A percentile compares a stretch with the other conserved stretches of the same genome.
phyloP scores from a whole-genome alignment of 2,888 invertebrate genomes.

The Tachina grossa region DNA sequence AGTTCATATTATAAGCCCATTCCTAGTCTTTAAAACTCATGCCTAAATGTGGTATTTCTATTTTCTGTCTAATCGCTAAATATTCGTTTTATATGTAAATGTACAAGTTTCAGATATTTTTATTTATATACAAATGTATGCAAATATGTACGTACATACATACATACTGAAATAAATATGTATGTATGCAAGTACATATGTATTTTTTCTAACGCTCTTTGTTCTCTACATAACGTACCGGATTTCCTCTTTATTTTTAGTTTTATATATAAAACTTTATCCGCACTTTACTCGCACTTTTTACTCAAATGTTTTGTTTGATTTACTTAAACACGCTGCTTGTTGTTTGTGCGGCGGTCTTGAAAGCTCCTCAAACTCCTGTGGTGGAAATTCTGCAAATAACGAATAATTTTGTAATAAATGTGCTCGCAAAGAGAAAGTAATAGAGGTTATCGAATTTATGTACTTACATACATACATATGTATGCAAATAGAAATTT shows the following conservation, averaged over 20 bases:
- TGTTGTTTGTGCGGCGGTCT: conserved; percentile 30
- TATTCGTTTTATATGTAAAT: conserved; percentile 5
- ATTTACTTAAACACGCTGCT: conserved; percentile 25
- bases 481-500: not conserved
- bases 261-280: conserved; percentile 25
- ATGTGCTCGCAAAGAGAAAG: conserved; percentile 36
- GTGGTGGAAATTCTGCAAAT: conserved; percentile 33
- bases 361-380: conserved; percentile 59
- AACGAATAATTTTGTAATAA: not conserved
- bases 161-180: not conserved
- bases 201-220: conserved; percentile 30
- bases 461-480: no score
- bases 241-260: conserved; percentile 37
- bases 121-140: not conserved
- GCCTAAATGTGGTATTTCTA: conserved; percentile 7
- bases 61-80: not conserved
- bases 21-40: no score
- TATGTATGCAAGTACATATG: not conserved
- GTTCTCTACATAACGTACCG: conserved; percentile 50
- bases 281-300: conserved; percentile 24
- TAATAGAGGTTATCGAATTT: conserved; percentile 28
- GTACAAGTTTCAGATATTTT: conserved; percentile 23
- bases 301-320: conserved; percentile 7
- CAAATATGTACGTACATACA: not conserved
- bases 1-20: no score